phyloP scores from a whole-genome alignment of 2,888 invertebrate genomes.

The Ganaspis brasiliensis region DNA sequence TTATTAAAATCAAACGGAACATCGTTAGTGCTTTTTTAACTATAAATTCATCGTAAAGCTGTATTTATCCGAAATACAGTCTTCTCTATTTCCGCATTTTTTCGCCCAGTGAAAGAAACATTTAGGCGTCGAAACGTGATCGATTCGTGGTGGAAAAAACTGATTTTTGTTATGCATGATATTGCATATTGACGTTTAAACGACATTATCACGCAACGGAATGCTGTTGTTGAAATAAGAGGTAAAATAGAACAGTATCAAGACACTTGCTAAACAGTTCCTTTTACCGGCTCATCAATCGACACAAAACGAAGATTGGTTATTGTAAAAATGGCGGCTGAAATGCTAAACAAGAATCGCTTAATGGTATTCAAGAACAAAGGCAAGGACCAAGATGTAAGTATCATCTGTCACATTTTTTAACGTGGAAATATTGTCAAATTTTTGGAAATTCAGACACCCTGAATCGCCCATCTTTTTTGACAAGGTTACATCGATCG shows the following conservation, averaged over 20 bases:
- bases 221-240: slow-evolving; percentile 72
- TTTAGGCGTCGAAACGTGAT: slow-evolving; percentile 16
- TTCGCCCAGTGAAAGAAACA: slow-evolving; percentile 18
- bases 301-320: slow-evolving; percentile 67
- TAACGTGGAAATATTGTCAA: slow-evolving; percentile 45
- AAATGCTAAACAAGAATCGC: slow-evolving; percentile 90
- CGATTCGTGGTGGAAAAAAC: background rate
- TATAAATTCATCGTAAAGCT: background rate
- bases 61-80: background rate
- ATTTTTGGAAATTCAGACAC: slow-evolving; percentile 50
- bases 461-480: slow-evolving; percentile 51
- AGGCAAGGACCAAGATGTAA: slow-evolving; percentile 99
- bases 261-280: slow-evolving; percentile 54
- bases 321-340: slow-evolving; percentile 87
- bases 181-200: slow-evolving; percentile 48
- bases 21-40: background rate
- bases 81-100: background rate
- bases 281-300: slow-evolving; percentile 73
- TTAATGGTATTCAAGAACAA: slow-evolving; percentile 98
- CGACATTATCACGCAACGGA: slow-evolving; percentile 64
- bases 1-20: background rate
- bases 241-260: slow-evolving; percentile 52
- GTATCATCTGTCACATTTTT: slow-evolving; percentile 78
- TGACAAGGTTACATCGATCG: slow-evolving; percentile 51
- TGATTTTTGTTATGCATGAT: slow-evolving; percentile 47